phyloP scores from a whole-genome alignment of 2,888 invertebrate species.

The Dolomedes plantarius region DNA sequence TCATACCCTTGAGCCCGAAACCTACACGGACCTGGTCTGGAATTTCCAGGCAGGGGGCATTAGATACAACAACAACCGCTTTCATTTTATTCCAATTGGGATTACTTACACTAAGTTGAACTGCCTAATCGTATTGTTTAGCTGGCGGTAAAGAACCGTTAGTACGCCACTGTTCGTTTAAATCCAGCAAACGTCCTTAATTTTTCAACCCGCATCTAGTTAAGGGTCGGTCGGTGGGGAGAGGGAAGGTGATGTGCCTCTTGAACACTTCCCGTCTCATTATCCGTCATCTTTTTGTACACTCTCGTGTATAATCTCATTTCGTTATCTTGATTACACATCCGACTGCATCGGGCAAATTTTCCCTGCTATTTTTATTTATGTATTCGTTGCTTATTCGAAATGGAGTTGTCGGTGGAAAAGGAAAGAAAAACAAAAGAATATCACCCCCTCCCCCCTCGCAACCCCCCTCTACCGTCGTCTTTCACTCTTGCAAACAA shows the following conservation, averaged over 20 bases:
- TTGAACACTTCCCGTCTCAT: not conserved
- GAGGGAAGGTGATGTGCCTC: not conserved
- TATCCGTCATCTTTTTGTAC: not conserved
- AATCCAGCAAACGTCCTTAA: too few relatives aligned
- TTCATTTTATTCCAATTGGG: too few relatives aligned
- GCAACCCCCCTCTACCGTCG: not conserved
- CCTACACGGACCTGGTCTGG: too few relatives aligned
- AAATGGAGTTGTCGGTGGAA: slow-evolving; percentile 12
- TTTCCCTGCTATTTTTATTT: not conserved
- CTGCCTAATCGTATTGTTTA: too few relatives aligned
- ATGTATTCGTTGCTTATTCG: slow-evolving; percentile 17
- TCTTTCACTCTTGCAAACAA: slow-evolving; percentile 16
- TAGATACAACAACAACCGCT: too few relatives aligned
- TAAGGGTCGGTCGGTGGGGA: not conserved
- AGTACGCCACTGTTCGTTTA: too few relatives aligned
- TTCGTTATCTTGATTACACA: slow-evolving; percentile 3
- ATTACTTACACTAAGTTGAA: too few relatives aligned
- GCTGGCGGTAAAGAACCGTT: too few relatives aligned
- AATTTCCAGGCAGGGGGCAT: too few relatives aligned
- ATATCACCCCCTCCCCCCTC: not conserved
- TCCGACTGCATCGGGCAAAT: not conserved
- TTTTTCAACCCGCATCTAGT: not conserved
- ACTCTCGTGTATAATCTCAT: not conserved
- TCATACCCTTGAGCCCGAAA: too few relatives aligned
- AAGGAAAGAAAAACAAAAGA: not conserved